Conservation (phyloP, 2,888 invertebrate species). For the Tinea trinotella region DNA sequence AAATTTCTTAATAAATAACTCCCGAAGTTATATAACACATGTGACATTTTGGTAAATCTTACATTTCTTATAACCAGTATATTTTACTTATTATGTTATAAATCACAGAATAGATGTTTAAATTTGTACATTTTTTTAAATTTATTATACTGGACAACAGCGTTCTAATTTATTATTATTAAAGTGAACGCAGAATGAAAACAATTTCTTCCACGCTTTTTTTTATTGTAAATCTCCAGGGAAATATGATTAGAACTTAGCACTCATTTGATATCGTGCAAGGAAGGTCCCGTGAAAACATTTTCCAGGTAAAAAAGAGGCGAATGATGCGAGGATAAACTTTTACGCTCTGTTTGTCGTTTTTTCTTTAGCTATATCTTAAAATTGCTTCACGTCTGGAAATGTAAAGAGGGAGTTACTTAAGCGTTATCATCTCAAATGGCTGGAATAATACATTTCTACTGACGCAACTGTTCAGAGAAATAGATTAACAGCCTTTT, state of each 20-base stretch:
- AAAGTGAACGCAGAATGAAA: slow-evolving; percentile 51
- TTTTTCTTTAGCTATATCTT: slow-evolving; percentile 30
- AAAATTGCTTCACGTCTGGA: slow-evolving; percentile 26
- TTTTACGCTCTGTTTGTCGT: slow-evolving; percentile 23
- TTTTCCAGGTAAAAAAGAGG: slow-evolving; percentile 24
- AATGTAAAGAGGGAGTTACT: slow-evolving; percentile 30
- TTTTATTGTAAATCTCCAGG: slow-evolving; percentile 33
- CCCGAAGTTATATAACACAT: neutral
- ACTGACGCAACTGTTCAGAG: slow-evolving; percentile 5
- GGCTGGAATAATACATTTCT: slow-evolving; percentile 16
- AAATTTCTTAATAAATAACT: neutral
- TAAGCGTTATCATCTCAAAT: slow-evolving; percentile 36
- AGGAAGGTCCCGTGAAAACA: neutral
- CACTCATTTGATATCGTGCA: slow-evolving; percentile 38
- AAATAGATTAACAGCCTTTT: slow-evolving; percentile 4
- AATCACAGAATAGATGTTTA: no score
- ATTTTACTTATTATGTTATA: no score
- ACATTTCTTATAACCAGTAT: no score
- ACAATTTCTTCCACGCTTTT: slow-evolving; percentile 54
- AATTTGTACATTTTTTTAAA: no score
- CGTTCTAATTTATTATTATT: slow-evolving; percentile 60
- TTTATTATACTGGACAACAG: no score
- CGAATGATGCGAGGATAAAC: slow-evolving; percentile 25
- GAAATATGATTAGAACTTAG: slow-evolving; percentile 27
- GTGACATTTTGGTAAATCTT: no score